Evolutionary conservation across 2,888 invertebrate genomes (phyloP), one percentile per base, ranked within the genome.

Genomic region (Entomobrya proxima): DNA sequence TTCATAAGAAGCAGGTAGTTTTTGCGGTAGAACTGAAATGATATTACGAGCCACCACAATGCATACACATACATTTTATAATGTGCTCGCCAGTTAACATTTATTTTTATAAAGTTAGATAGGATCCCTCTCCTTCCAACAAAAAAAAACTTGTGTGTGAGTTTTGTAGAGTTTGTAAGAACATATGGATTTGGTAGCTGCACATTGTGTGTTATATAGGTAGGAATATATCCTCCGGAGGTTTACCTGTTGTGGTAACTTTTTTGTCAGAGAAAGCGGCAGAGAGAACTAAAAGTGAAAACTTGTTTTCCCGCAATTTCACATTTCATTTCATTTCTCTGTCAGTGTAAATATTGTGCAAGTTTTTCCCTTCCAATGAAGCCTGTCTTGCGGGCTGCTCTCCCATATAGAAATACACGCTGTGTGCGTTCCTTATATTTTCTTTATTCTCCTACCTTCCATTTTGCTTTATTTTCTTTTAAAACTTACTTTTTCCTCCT

Each of bases 301-400:
- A 81, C 81, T 81, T 81, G 74, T 74, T 81, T 81, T 80, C 52
- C 81, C 72, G 47, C 81, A 81, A 81, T 81, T 81, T 81, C 81
- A 81, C 81, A 81, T 81, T 81, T 81, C 81, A 80, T 80, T 80
- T 80, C 80, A 74, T 74, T 81, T 74, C 44, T 74, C 80, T 81
- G 81, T 81, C 72, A 74, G 81, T 58, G 61, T 81, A 74, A 81
- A 81, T 74, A 81, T 74, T 81, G 81, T 74, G 81, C 81, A 61
- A 81, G 81, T 81, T 81, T 81, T 75, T 55, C 18, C 69, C 44
- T 32, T 44, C n/a, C 47, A 72, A 27, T 72, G 21, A 24, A 30
- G 32, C 32, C n/a, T 74, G 5, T 7, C 2, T 24, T 72, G 9
- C 4, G n/a, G 32, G 11, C 6, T 13, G 2, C 44, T 47, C 21